phyloP scores from a whole-genome alignment of 2,797 vertebrate genomes.

The Chrysocyon brachyurus region DNA sequence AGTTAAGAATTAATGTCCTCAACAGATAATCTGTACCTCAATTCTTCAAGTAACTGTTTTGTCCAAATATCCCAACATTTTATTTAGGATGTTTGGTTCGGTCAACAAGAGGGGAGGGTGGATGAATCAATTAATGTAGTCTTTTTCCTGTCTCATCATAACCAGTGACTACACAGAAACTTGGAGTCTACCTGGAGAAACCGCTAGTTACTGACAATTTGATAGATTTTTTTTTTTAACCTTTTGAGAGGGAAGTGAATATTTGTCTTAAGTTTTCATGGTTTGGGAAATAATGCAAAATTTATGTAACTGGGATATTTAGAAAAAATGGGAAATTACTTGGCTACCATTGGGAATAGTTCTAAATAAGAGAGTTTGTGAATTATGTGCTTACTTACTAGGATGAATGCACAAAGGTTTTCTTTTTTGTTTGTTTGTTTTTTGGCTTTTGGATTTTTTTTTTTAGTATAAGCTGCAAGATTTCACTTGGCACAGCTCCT shows the following conservation, averaged over 20 bases:
- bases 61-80: neutral
- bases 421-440: neutral
- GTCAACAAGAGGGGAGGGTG: neutral
- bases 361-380: neutral
- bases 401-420: neutral
- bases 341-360: neutral
- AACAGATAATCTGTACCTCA: neutral
- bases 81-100: neutral
- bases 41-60: neutral
- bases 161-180: neutral
- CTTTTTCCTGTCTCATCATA: neutral
- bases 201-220: neutral
- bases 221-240: neutral
- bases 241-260: neutral
- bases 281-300: neutral
- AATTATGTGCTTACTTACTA: conserved; percentile 14
- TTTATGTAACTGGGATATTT: conserved; percentile 25
- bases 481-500: conserved; percentile 24
- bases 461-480: conserved; percentile 18
- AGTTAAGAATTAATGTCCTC: neutral
- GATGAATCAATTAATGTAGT: neutral
- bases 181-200: neutral
- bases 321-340: neutral
- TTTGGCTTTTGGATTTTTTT: neutral
- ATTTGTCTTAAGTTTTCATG: neutral